Evolutionary conservation across 2,113 vertebrate genomes (phyloP).

Genomic region (Peromyscus leucopus): DNA sequence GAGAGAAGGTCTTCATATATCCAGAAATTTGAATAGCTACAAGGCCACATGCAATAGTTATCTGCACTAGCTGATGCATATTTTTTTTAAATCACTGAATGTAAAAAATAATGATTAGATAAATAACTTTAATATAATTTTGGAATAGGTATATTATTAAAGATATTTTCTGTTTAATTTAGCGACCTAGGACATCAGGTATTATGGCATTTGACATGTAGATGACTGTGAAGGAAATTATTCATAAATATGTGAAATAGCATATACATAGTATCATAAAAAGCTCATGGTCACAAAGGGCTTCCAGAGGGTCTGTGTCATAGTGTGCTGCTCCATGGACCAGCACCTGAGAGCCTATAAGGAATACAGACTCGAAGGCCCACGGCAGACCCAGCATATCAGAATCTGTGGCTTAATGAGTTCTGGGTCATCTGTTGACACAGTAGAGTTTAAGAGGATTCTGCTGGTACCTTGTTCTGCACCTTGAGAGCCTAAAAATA

Average conservation of each 20-base stretch:
- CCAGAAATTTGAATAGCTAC: conserved; percentile 3
- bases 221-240: conserved; percentile 24
- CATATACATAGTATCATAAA: neutral
- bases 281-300: neutral
- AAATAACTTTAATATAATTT: conserved; percentile 20
- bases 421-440: neutral
- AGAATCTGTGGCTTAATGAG: neutral
- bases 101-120: conserved; percentile 48
- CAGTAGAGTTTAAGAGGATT: neutral
- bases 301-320: neutral
- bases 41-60: neutral
- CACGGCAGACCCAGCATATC: neutral
- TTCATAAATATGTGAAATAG: neutral
- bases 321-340: neutral
- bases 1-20: neutral
- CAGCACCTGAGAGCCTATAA: neutral
- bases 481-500: conserved; percentile 70
- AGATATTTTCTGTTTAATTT: neutral
- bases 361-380: neutral
- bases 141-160: conserved; percentile 5
- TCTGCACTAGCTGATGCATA: neutral
- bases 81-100: conserved; percentile 52
- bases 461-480: neutral
- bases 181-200: neutral
- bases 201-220: conserved; percentile 24